Percentiles rank a stretch among this genome's conserved stretches.
Evolutionary conservation across 64 coral and sea anemone genomes (phyloP).

Genomic region (Dendronephthya gigantea): DNA sequence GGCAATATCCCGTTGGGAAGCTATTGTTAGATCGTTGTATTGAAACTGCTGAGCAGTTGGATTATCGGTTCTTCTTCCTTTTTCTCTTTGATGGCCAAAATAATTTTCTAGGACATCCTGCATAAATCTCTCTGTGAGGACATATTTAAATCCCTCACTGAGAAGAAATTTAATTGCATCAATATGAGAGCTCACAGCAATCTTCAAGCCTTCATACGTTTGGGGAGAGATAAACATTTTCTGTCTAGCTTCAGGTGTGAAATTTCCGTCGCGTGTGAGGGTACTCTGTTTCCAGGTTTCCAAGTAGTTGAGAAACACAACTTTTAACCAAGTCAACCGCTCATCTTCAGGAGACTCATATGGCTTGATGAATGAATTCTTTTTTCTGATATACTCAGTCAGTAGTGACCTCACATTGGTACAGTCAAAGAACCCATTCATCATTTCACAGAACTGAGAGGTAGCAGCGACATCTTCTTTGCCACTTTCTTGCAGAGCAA

Average conservation of each 20-base stretch:
- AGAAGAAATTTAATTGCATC: background rate
- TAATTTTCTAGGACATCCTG: background rate
- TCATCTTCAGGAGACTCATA: background rate
- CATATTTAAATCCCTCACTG: background rate
- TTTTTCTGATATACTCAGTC: background rate
- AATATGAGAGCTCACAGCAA: background rate
- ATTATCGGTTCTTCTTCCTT: conserved; percentile 2
- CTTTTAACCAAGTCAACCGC: background rate
- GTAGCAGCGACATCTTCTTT: background rate
- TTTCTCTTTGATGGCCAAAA: background rate
- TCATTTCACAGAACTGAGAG: background rate
- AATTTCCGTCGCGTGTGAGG: background rate
- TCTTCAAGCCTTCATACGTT: background rate
- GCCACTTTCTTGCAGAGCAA: background rate
- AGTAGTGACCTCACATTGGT: background rate
- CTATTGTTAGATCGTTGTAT: conserved; percentile 1
- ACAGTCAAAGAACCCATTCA: background rate
- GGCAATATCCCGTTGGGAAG: background rate
- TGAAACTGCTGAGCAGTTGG: conserved; percentile 5
- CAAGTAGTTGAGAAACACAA: background rate
- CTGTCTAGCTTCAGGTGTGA: background rate
- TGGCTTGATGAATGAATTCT: background rate
- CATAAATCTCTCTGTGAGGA: conserved; percentile 9
- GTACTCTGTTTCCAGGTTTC: background rate
- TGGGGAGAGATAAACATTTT: conserved; percentile 3